These are phyloP conservation scores for Acronicta aceris DNA, from an alignment of 2,888 invertebrate species.

Conservation along the genomic window DNA sequence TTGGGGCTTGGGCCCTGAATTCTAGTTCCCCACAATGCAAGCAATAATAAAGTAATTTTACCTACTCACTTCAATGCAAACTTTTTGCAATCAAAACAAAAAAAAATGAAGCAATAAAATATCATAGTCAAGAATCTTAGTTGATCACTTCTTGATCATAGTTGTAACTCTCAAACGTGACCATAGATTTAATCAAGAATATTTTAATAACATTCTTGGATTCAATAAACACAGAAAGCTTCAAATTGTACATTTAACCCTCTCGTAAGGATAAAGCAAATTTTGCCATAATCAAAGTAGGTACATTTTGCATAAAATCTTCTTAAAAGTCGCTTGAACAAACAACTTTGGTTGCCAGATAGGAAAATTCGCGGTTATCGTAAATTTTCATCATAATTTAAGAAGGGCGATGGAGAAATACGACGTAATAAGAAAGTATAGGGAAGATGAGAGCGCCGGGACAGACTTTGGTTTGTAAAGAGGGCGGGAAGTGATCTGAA, in stretches of 20 bases:
- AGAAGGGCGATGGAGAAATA: conserved; percentile 70
- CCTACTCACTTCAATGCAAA: too few relatives aligned
- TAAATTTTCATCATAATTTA: conserved; percentile 81
- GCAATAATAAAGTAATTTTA: too few relatives aligned
- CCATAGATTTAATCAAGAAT: too few relatives aligned
- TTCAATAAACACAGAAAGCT: conserved; percentile 25
- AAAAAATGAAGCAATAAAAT: background rate
- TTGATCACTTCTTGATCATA: too few relatives aligned
- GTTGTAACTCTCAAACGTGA: conserved; percentile 20
- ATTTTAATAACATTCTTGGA: too few relatives aligned
- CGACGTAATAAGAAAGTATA: conserved; percentile 58
- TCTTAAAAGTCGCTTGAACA: conserved; percentile 45
- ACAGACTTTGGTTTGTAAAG: conserved; percentile 24
- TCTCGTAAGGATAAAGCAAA: conserved; percentile 34
- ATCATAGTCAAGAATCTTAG: too few relatives aligned
- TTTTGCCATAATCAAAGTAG: conserved; percentile 50
- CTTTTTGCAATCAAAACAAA: background rate
- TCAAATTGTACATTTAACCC: conserved; percentile 46
- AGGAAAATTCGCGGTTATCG: conserved; percentile 56
- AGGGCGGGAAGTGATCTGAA: conserved; percentile 37
- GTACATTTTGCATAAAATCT: conserved; percentile 58
- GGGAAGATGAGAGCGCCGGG: conserved; percentile 46
- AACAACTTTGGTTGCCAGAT: conserved; percentile 61
- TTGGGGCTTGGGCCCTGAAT: too few relatives aligned
- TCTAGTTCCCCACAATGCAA: too few relatives aligned